Conservation (phyloP, 1,140 invertebrate genomes). For the Danaus plexippus region DNA sequence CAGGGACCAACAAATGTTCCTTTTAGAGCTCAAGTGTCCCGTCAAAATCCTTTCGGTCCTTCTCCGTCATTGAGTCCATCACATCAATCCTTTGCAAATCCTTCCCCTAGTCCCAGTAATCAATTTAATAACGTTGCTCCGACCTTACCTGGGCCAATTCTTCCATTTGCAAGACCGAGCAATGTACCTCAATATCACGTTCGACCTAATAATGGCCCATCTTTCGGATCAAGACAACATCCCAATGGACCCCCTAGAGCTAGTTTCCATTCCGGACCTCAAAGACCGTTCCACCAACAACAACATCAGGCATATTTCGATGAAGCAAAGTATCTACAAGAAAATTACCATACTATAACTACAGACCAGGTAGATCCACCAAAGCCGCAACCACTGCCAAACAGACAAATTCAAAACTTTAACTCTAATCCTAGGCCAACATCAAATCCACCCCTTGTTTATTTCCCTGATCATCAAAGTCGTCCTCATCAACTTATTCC, state of each 20-base stretch:
- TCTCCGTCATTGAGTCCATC: conserved; percentile 32
- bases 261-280: conserved; percentile 56
- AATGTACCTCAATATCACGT: conserved; percentile 41
- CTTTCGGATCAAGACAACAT: conserved; percentile 46
- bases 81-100: conserved; percentile 39
- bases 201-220: conserved; percentile 36
- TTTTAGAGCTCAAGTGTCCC: conserved; percentile 55
- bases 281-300: conserved; percentile 60
- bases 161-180: conserved; percentile 42
- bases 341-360: conserved; percentile 71
- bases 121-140: conserved; percentile 41
- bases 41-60: conserved; percentile 57
- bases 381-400: conserved; percentile 51
- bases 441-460: conserved; percentile 40
- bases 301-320: conserved; percentile 58
- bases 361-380: conserved; percentile 63
- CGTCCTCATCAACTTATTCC: conserved; percentile 51
- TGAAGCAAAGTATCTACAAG: conserved; percentile 69
- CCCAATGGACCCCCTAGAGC: conserved; percentile 48
- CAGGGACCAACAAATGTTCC: conserved; percentile 52
- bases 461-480: conserved; percentile 45
- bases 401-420: conserved; percentile 48
- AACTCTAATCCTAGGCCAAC: conserved; percentile 42
- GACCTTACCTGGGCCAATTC: conserved; percentile 40
- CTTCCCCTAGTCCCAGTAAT: conserved; percentile 35